Percentiles rank a stretch among this genome's conserved stretches.
These are phyloP conservation scores for Trissolcus japonicus DNA, from an alignment of 2,888 invertebrate genomes.

Conservation along the genomic window DNA sequence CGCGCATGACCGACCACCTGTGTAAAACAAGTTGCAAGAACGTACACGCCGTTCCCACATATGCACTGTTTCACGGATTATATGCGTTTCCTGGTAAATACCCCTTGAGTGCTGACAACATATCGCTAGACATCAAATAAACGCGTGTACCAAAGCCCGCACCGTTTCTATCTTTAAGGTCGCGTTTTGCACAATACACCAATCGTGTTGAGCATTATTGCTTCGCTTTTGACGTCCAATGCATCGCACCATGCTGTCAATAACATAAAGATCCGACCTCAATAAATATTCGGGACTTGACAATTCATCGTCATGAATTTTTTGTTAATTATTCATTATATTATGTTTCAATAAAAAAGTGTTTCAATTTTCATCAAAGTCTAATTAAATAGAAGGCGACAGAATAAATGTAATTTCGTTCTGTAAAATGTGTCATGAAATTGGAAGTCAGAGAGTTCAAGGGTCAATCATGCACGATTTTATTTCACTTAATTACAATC, in stretches of 20 bases:
- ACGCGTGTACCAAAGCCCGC: conserved; percentile 39
- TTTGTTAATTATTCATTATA: too few species aligned
- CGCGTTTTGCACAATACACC: conserved; percentile 37
- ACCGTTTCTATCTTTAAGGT: conserved; percentile 37
- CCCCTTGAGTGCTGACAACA: conserved; percentile 37
- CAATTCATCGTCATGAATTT: too few species aligned
- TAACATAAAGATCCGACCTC: background rate
- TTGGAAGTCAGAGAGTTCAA: too few species aligned
- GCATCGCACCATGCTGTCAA: conserved; percentile 22
- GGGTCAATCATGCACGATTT: too few species aligned
- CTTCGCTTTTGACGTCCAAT: conserved; percentile 25
- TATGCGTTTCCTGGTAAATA: conserved; percentile 50
- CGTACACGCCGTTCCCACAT: conserved; percentile 25
- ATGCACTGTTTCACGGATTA: conserved; percentile 51
- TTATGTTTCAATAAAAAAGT: too few species aligned
- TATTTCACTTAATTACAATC: too few species aligned
- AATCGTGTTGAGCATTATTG: conserved; percentile 13
- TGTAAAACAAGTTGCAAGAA: conserved; percentile 49
- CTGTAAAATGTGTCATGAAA: too few species aligned
- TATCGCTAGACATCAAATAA: conserved; percentile 55
- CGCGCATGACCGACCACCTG: conserved; percentile 53
- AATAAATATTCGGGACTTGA: too few species aligned
- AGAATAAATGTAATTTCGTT: too few species aligned
- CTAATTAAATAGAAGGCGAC: too few species aligned
- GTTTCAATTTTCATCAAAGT: too few species aligned